Percentiles rank a stretch among this genome's conserved stretches.
These are phyloP conservation scores for Sussaba pulchella DNA, from an alignment of 2,888 invertebrate genomes.

Conservation along the genomic window DNA sequence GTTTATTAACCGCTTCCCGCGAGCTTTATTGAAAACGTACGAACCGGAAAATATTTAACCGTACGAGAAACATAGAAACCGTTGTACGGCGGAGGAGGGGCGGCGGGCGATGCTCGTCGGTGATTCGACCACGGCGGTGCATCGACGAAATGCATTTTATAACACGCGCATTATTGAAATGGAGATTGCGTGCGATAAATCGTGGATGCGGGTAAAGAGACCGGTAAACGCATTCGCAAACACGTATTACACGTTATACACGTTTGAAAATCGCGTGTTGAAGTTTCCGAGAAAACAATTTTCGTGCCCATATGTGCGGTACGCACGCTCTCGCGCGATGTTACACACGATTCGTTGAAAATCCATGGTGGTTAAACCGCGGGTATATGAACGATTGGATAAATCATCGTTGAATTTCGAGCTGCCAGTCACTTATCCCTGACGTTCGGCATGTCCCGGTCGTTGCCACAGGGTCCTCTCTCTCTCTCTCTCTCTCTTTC, in stretches of 20 bases:
- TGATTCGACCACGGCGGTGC: neutral
- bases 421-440: conserved; percentile 42
- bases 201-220: conserved; percentile 38
- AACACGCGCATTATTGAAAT: conserved; percentile 44
- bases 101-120: neutral
- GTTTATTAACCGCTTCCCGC: conserved; percentile 66
- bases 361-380: conserved; percentile 33
- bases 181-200: conserved; percentile 63
- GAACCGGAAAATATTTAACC: conserved; percentile 32
- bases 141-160: conserved; percentile 13
- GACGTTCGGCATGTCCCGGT: conserved; percentile 12
- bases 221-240: conserved; percentile 4
- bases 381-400: conserved; percentile 40
- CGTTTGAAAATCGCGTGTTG: conserved; percentile 61
- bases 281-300: conserved; percentile 63
- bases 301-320: conserved; percentile 59
- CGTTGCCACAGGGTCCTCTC: neutral
- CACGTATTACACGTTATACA: neutral
- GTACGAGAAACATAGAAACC: conserved; percentile 37
- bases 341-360: conserved; percentile 47
- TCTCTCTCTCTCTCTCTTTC: no score
- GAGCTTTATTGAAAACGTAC: conserved; percentile 72
- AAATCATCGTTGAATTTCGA: conserved; percentile 52
- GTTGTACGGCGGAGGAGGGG: no score
- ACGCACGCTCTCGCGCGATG: conserved; percentile 46